Evolutionary conservation across 2,888 invertebrate species (phyloP).

Genomic region (Drosophila mettleri): DNA sequence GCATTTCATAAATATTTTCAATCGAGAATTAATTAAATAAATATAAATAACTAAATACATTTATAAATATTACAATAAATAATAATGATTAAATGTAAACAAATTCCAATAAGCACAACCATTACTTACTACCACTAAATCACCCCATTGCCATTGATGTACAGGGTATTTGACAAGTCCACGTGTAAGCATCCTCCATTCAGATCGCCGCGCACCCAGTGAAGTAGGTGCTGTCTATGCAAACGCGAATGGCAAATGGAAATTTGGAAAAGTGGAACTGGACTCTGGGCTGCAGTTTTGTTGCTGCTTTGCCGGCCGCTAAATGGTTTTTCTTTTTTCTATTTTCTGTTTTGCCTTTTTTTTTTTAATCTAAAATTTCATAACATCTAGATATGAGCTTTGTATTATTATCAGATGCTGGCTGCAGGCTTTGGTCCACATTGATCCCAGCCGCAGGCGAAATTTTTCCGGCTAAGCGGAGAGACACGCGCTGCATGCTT

Average conservation of each 20-base stretch:
- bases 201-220: conserved; percentile 31
- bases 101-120: neutral
- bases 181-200: conserved; percentile 43
- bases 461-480: conserved; percentile 19
- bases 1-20: neutral
- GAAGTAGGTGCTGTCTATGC: conserved; percentile 75
- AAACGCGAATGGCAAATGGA: conserved; percentile 52
- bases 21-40: too few relatives aligned
- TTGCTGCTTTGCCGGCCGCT: conserved; percentile 10
- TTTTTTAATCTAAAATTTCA: conserved; percentile 47
- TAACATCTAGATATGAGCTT: conserved; percentile 78
- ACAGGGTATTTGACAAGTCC: conserved; percentile 15
- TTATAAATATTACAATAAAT: too few relatives aligned
- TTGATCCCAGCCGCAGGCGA: conserved; percentile 26
- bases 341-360: neutral
- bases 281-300: conserved; percentile 53
- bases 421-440: conserved; percentile 8
- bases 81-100: too few relatives aligned
- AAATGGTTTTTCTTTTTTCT: too few relatives aligned
- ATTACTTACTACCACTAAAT: neutral
- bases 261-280: conserved; percentile 36
- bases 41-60: too few relatives aligned
- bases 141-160: neutral
- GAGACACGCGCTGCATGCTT: conserved; percentile 47
- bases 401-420: conserved; percentile 61